Base-by-base conservation (phyloP, 1,140 invertebrate species). In the Brachionus koreanus region DNA sequence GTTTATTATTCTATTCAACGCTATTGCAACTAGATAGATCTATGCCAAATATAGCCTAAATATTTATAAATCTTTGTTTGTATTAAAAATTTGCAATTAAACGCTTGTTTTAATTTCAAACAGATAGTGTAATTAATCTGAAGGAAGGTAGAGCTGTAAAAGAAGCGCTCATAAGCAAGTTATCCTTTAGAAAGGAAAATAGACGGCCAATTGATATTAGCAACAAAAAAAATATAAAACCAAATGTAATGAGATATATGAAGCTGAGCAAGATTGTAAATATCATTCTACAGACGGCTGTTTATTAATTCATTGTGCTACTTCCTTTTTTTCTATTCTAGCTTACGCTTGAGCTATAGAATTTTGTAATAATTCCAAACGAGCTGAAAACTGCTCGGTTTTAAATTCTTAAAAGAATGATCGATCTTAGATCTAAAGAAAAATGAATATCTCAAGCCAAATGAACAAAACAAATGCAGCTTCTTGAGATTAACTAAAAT, bases 21-120 rank as follows among this genome's bases (percentile, higher is more conserved):
- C 19, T 57, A n/a, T 57, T 57, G 16, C 49, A 19, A 0, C 16
- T 57, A 19, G 19, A 57, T 57, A 57, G n/a, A 57, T 57, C 49
- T 57, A 57, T 57, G 49, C 49, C 49, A 57, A 57, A 57, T 57
- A 57, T 57, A 57, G 49, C 49, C 49, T 57, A 57, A 57, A 57
- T 57, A 57, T 57, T 57, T 57, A 57, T 57, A 42, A 42, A 42
- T 10, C 1, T 42, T 42, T 57, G 12, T 65, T 65, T 65, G 25
- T 42, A 19, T 69, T 69, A 9, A 37, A 37, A 37, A 69, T 16
- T 69, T 39, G 29, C 29, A 69, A 69, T 37, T 37, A 69, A 69
- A 69, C 16, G 29, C 65, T 69, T 6, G 16, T 69, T 39, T 69
- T 69, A 69, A 69, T 69, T 69, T 69, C 65, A 69, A 69, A 69